These are phyloP conservation scores for Noturus placidus DNA, from an alignment of 2,113 vertebrate genomes.

Conservation along the genomic window DNA sequence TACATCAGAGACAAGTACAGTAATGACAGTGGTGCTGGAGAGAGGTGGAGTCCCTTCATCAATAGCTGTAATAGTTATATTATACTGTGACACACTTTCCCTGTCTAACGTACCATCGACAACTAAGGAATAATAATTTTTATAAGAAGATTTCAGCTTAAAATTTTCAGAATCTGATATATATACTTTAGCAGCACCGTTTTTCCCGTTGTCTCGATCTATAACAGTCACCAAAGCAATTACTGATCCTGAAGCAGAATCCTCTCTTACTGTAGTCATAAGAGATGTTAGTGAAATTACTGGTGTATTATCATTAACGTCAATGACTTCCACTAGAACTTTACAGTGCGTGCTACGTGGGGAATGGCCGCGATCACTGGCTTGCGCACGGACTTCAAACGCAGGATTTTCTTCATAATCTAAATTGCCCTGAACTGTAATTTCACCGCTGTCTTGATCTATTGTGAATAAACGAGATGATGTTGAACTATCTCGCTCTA, in stretches of 20 bases:
- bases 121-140: conserved; percentile 56
- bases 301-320: conserved; percentile 79
- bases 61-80: conserved; percentile 56
- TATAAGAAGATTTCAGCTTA: conserved; percentile 37
- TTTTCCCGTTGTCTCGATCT: conserved; percentile 65
- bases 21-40: conserved; percentile 50
- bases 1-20: conserved; percentile 58
- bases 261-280: conserved; percentile 70
- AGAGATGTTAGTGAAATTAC: conserved; percentile 72
- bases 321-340: conserved; percentile 73
- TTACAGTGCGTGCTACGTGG: conserved; percentile 75
- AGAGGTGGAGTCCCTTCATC: conserved; percentile 60
- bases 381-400: conserved; percentile 74
- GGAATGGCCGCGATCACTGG: conserved; percentile 66
- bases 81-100: conserved; percentile 59
- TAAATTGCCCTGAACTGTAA: conserved; percentile 68
- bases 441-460: conserved; percentile 73
- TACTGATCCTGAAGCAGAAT: conserved; percentile 64
- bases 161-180: conserved; percentile 5
- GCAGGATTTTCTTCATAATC: conserved; percentile 72
- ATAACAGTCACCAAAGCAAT: conserved; percentile 72
- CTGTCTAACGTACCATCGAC: conserved; percentile 57
- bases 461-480: conserved; percentile 70
- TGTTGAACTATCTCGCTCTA: conserved; percentile 60
- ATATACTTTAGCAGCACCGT: conserved; percentile 23